Evolutionary conservation across 2,888 invertebrate species (phyloP).

Genomic region (Agonopterix heracliana): DNA sequence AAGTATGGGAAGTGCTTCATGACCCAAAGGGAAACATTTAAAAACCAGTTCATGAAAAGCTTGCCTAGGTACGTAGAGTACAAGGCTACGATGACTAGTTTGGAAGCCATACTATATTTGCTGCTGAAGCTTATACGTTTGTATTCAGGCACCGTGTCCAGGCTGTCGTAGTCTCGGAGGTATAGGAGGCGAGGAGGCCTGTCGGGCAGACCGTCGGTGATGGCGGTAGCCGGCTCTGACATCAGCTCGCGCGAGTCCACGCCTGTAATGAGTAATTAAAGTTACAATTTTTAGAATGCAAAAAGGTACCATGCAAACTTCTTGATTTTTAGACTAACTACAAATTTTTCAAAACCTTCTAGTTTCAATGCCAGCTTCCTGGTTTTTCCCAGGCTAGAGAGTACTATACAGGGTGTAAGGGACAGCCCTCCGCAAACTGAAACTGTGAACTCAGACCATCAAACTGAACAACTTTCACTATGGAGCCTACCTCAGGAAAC

Average conservation of each 20-base stretch:
- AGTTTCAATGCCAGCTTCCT: too few relatives aligned
- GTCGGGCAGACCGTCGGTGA: constrained; percentile 37
- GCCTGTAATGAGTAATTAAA: constrained; percentile 28
- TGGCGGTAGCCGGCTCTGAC: constrained; percentile 20
- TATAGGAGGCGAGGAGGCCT: constrained; percentile 42
- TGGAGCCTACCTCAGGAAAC: too few relatives aligned
- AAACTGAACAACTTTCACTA: too few relatives aligned
- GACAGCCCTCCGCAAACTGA: too few relatives aligned
- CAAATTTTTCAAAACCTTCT: too few relatives aligned
- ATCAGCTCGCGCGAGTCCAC: constrained; percentile 40
- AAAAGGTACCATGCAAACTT: too few relatives aligned
- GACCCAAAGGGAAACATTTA: constrained; percentile 25
- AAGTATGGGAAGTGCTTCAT: constrained; percentile 82
- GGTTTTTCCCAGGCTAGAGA: too few relatives aligned
- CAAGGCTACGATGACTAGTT: constrained; percentile 27
- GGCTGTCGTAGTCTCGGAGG: constrained; percentile 51
- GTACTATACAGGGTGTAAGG: too few relatives aligned
- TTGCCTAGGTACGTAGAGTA: constrained; percentile 66
- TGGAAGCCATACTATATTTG: constrained; percentile 39
- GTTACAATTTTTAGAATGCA: too few relatives aligned
- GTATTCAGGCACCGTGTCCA: constrained; percentile 61
- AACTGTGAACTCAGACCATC: too few relatives aligned
- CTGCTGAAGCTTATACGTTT: constrained; percentile 42
- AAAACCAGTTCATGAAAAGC: too few relatives aligned
- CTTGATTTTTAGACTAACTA: too few relatives aligned